Conservation (phyloP, 2,888 invertebrate genomes). For the Pseudanteris insignis region DNA sequence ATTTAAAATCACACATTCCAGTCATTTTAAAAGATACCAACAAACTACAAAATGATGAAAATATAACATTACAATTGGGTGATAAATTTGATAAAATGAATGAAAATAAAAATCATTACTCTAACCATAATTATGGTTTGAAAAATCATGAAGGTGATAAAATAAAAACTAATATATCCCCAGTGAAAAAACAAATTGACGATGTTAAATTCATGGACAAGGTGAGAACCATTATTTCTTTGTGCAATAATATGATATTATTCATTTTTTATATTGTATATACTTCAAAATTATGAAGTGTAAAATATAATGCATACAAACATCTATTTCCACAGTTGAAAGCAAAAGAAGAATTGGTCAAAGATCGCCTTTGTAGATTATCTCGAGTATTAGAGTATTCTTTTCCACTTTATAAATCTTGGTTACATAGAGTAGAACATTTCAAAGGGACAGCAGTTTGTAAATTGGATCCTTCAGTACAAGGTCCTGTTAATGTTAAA, state of each 20-base stretch:
- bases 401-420: slow-evolving; percentile 59
- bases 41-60: slow-evolving; percentile 2
- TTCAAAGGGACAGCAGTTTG: slow-evolving; percentile 51
- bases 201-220: slow-evolving; percentile 1
- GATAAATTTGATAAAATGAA: neutral
- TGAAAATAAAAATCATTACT: neutral
- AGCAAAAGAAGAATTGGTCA: slow-evolving; percentile 53
- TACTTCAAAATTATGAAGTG: too few relatives aligned
- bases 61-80: neutral
- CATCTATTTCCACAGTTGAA: slow-evolving; percentile 47
- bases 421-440: slow-evolving; percentile 55
- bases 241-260: neutral
- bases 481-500: slow-evolving; percentile 56
- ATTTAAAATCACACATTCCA: slow-evolving; percentile 25
- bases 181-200: neutral
- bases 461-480: slow-evolving; percentile 55
- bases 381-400: slow-evolving; percentile 57
- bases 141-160: neutral
- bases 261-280: neutral
- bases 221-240: slow-evolving; percentile 18
- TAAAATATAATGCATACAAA: neutral
- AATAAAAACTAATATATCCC: neutral
- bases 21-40: slow-evolving; percentile 6
- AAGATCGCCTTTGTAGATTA: slow-evolving; percentile 57
- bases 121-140: neutral